Conservation (phyloP, 1,140 invertebrate species). For the Drosophila bocki region DNA sequence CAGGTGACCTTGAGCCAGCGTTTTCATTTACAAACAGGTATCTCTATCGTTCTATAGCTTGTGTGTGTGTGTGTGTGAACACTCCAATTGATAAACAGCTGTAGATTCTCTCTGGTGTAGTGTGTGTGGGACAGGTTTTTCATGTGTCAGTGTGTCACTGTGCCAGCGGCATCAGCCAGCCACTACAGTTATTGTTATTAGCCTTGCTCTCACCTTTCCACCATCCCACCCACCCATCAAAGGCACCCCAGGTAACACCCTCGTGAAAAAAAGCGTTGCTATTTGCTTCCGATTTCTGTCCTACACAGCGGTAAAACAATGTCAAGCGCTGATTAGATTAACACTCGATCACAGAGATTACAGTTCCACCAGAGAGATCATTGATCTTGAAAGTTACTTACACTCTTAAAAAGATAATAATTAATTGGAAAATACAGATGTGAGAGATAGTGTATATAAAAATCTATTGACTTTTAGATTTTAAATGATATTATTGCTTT, state of each 20-base stretch:
- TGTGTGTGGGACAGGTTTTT: conserved; percentile 13
- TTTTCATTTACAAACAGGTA: conserved; percentile 73
- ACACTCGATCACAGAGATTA: conserved; percentile 18
- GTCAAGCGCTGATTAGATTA: conserved; percentile 10
- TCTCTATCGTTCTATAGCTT: conserved; percentile 34
- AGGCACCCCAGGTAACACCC: background rate
- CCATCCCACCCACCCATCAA: background rate
- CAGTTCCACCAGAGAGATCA: conserved; percentile 10
- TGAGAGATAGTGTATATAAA: background rate
- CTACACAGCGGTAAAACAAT: conserved; percentile 26
- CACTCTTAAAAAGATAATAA: background rate
- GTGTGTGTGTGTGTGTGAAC: conserved; percentile 9
- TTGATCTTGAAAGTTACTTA: conserved; percentile 13
- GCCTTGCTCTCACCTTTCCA: conserved; percentile 33
- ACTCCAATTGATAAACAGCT: conserved; percentile 53
- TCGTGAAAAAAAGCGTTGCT: conserved; percentile 22
- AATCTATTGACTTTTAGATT: background rate
- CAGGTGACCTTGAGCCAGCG: conserved; percentile 62
- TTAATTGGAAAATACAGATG: background rate
- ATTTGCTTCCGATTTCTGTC: conserved; percentile 43
- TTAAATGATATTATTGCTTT: background rate
- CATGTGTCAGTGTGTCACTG: conserved; percentile 46
- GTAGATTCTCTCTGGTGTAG: conserved; percentile 5
- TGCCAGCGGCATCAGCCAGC: conserved; percentile 20
- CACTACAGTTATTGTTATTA: conserved; percentile 35